Evolutionary conservation across 92 coral and sea anemone species (phyloP).

Genomic region (Bergia puertoricense): DNA sequence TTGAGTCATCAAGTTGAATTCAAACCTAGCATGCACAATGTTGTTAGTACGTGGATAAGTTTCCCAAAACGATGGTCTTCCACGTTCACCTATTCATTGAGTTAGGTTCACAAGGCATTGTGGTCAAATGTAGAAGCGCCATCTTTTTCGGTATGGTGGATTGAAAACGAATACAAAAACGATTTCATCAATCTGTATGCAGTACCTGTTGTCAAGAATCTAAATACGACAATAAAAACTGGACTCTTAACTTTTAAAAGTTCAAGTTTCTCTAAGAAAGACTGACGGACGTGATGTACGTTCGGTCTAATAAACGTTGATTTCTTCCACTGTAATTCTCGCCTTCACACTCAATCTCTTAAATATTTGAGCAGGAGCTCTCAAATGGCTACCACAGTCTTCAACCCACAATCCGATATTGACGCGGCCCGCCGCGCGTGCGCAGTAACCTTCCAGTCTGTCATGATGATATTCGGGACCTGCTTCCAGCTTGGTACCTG

Average conservation of each 20-base stretch:
- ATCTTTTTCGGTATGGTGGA: no score
- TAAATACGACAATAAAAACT: no score
- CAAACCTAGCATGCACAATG: no score
- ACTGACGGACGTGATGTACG: neutral
- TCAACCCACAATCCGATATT: slow-evolving; percentile 76
- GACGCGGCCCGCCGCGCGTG: slow-evolving; percentile 64
- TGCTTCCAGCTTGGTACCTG: slow-evolving; percentile 55
- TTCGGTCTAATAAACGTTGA: slow-evolving; percentile 32
- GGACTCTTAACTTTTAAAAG: neutral
- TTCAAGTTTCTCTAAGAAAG: no score
- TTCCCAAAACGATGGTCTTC: no score
- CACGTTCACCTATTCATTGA: no score
- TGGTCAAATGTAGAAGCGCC: no score
- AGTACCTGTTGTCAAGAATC: neutral
- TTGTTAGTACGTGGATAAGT: no score
- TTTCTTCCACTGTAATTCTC: slow-evolving; percentile 59
- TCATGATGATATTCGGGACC: slow-evolving; percentile 73
- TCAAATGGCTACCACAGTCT: slow-evolving; percentile 63
- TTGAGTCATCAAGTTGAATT: no score
- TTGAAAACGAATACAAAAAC: neutral
- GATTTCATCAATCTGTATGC: no score
- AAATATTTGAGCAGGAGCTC: slow-evolving; percentile 47
- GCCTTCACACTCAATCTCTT: slow-evolving; percentile 45
- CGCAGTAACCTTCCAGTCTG: slow-evolving; percentile 80
- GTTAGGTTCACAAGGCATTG: no score